phyloP scores from a whole-genome alignment of 1,140 invertebrate genomes.

The Heliconius congener region DNA sequence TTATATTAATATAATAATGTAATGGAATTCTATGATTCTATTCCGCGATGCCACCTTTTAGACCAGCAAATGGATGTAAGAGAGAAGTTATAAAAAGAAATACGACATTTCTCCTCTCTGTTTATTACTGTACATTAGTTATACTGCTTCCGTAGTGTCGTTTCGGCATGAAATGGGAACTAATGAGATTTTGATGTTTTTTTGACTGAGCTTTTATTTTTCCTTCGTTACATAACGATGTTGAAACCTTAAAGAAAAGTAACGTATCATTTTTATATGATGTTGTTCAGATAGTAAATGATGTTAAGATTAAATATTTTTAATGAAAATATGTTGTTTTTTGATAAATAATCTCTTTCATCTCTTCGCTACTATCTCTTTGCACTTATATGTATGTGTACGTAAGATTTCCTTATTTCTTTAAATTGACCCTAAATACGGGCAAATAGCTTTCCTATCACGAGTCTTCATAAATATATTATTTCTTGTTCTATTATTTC shows the following conservation, averaged over 20 bases:
- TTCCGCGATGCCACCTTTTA: constrained; percentile 65
- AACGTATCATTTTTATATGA: constrained; percentile 50
- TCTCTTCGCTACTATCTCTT: not conserved
- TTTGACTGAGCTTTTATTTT: constrained; percentile 81
- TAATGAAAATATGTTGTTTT: not conserved
- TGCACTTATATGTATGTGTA: not conserved
- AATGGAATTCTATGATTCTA: constrained; percentile 28
- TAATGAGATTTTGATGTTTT: constrained; percentile 82
- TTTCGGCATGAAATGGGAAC: constrained; percentile 79
- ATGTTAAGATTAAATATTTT: not conserved
- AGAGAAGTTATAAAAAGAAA: constrained; percentile 78
- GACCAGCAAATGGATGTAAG: constrained; percentile 74
- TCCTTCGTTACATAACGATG: constrained; percentile 67
- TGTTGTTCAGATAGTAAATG: not conserved
- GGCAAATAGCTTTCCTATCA: too few species aligned
- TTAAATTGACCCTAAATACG: too few species aligned
- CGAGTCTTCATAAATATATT: too few species aligned
- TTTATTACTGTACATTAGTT: constrained; percentile 81
- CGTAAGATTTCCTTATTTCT: not conserved
- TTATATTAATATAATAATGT: not conserved
- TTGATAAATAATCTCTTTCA: not conserved
- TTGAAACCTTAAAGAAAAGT: constrained; percentile 48
- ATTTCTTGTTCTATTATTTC: too few species aligned
- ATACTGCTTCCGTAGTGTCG: constrained; percentile 80
- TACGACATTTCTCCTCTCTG: constrained; percentile 77